Base-by-base conservation (phyloP, 2,797 vertebrate genomes). In the Rallus crepitans region DNA sequence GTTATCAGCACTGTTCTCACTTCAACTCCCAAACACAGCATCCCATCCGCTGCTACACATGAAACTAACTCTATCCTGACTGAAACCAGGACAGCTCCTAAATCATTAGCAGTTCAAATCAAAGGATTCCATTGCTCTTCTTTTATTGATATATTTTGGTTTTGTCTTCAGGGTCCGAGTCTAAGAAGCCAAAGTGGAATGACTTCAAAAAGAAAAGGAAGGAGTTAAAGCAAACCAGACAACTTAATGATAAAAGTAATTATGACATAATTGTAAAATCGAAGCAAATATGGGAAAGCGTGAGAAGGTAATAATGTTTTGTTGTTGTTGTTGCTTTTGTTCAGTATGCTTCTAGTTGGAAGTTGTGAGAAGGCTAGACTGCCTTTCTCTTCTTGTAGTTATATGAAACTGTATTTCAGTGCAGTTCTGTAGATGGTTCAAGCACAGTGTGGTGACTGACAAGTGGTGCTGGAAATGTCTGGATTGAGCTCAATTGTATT, bases 211-310 rank as follows among this genome's bases (percentile, higher is more conserved):
- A 98, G 93, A 94, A 98, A 97, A 98, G 97, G 95, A 99, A 98
- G 72, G 98, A 99, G 37, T 95, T 98, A 83, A 98, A 98, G 72
- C 98, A 98, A 83, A 98, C 94, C 78, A 97, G 98, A 27, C 98
- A 98, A 92, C 97, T 98, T 96, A 98, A 87, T 90, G 99, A 99
- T 59, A 99, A 96, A 93, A 97, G 96, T 87, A 98, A 98, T 87
- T 99, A 98, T 52, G 97, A 98, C 39, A 59, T 98, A 73, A 95
- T 98, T 77, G 91, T 93, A 79, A 98, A 98, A 91, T 98, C 98
- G 31, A 99, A 99, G 91, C 99, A 99, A 47, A 98, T 99, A 94
- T 99, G 99, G 99, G 99, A 98, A 94, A 96, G 19, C 48, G 56
- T 99, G 73, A 98, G 98, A 97, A 98, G 98, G 98, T 99, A 98